Base-by-base conservation (phyloP, 2,888 invertebrate genomes). In the Pteria penguin region DNA sequence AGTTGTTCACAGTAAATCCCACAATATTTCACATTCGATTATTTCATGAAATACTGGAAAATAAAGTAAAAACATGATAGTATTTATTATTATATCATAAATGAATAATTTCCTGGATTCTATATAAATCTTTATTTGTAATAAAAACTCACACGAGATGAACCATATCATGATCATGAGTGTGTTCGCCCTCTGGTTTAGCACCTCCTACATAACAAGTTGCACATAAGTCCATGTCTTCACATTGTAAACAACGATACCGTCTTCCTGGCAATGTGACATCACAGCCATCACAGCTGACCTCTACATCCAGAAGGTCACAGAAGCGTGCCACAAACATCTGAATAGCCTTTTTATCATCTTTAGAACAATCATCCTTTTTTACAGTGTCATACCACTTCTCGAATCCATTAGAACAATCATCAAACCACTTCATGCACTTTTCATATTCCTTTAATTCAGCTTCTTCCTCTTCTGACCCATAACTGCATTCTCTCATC, bases 281-380 rank as follows among this genome's bases (percentile, higher is more conserved):
- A 45, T 84, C 85, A 82, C 92, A 92, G 0, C 91, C 91, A 76
- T 91, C 91, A 88, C 92, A 92, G 66, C 80, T 86, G 57, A 91
- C 89, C 81, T 91, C 91, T 52, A 91, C 90, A 63, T 91, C 91
- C 68, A 92, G 72, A 26, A 92, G 82, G 75, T 91, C 90, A 80
- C 88, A 91, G 86, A 88, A 91, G 31, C 89, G 79, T 0, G 91
- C 91, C 8, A 91, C 87, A 82, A 91, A 92, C 89, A 90, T 89
- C 87, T 91, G 90, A 45, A 89, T 83, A 2, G 81, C 86, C 86
- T 89, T 89, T 72, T 87, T 89, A 76, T 87, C 88, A n/a, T 88
- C 87, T 61, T 86, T 87, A 32, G 61, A 31, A 22, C 74, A 68
- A 5, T 78, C 79, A 52, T 86, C 86, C 52, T 86, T 84, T 76